Evolutionary conservation across 1,140 invertebrate species (phyloP), one percentile per base, ranked within the genome.

Genomic region (Drosophila teissieri): DNA sequence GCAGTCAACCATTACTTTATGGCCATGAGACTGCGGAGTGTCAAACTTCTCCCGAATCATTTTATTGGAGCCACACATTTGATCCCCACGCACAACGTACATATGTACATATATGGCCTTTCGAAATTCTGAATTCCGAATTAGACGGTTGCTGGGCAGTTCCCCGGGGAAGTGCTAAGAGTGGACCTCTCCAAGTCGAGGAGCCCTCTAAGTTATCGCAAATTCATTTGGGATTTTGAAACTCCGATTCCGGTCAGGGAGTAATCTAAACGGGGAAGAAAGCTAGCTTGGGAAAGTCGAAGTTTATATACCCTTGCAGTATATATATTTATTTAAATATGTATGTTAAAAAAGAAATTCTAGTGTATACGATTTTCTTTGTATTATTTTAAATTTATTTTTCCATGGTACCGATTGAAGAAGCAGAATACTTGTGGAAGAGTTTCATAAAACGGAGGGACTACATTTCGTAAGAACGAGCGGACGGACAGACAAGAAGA

Each of bases 1-100:
- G 56, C 73, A 49, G 57, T 85, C 77, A 85, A 77, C 58, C 62
- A 49, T 85, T 73, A 73, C 75, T 62, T 78, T 74, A 81, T 73
- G 55, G 42, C 62, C 74, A 58, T 78, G 48, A 79, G 68, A 49
- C 44, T 67, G 80, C 56, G 62, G 37, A 78, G 79, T 78, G 73
- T 45, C 68, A 56, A 58, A 56, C 53, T 62, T 63, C 73, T 56
- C 65, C 52, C 44, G 65, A 72, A 76, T 80, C 40, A 57, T 52
- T 80, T 58, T 80, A 75, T 80, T 52, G 46, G 55, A 52, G 53
- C 24, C 46, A n/a, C 49, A 37, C 24, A 63, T 45, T 57, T 46
- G 22, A 11, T 70, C 14, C 31, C 42, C 15, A 8, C n/a, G 44
- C 15, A 31, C 8, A 31, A 31, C 31, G 31, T 31, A 31, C 31